Conservation (phyloP, 2,797 vertebrate species). For the Alectoris magna region DNA sequence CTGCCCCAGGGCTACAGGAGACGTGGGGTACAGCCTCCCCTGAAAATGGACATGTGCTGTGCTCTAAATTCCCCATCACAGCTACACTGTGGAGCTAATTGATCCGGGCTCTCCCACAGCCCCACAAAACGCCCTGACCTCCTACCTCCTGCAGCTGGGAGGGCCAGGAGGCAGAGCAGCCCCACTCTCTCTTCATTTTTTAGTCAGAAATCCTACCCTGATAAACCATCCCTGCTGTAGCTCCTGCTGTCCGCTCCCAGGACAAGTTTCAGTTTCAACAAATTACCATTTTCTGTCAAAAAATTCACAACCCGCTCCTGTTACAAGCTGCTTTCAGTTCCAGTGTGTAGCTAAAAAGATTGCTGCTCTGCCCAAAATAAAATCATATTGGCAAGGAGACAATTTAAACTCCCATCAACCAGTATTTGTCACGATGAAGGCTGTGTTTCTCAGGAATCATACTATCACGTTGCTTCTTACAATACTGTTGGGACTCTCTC, state of each 20-base stretch:
- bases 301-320: slow-evolving; percentile 5
- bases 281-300: slow-evolving; percentile 60
- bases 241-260: neutral
- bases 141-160: slow-evolving; percentile 5
- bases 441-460: slow-evolving; percentile 53
- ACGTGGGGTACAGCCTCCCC: neutral
- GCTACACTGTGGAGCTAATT: slow-evolving; percentile 48
- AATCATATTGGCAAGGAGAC: slow-evolving; percentile 54
- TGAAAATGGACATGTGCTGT: neutral
- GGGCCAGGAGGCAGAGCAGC: neutral
- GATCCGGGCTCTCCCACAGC: slow-evolving; percentile 57
- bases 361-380: slow-evolving; percentile 52
- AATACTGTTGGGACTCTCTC: slow-evolving; percentile 71
- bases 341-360: slow-evolving; percentile 35
- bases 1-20: neutral
- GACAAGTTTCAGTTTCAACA: slow-evolving; percentile 51
- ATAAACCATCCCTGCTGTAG: neutral
- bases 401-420: slow-evolving; percentile 53
- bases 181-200: neutral
- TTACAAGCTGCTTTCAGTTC: neutral
- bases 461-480: slow-evolving; percentile 63
- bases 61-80: neutral
- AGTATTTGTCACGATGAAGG: slow-evolving; percentile 58
- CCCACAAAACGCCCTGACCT: slow-evolving; percentile 37
- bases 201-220: neutral